Evolutionary conservation across 64 coral and sea anemone species (phyloP).

Genomic region (Pachyseris speciosa): DNA sequence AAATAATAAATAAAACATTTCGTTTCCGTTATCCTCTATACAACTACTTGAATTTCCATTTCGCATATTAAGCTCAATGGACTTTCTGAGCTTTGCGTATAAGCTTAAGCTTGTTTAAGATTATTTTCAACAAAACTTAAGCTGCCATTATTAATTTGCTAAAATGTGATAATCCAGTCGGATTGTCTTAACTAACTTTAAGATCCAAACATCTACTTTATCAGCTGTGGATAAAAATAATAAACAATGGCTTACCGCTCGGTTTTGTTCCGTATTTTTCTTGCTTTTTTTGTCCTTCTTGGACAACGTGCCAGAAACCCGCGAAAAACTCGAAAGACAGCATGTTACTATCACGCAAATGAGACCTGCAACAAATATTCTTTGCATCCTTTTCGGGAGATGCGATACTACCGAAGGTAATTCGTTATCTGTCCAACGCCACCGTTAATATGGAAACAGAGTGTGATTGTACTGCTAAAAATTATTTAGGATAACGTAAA

Average conservation of each 20-base stretch:
- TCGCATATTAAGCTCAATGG: no score
- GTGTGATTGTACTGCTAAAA: not conserved
- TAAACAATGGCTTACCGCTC: not conserved
- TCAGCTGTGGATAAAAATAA: not conserved
- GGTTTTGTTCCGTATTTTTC: not conserved
- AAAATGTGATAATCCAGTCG: no score
- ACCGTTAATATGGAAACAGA: not conserved
- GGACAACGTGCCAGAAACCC: slow-evolving; percentile 5
- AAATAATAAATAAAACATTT: slow-evolving; percentile 49
- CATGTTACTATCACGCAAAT: not conserved
- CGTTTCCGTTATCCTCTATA: not conserved
- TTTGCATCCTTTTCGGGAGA: not conserved
- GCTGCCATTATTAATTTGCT: no score
- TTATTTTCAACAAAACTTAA: no score
- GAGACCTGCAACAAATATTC: not conserved
- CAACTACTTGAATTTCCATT: not conserved
- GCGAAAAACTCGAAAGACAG: not conserved
- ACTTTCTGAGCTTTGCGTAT: no score
- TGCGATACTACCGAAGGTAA: not conserved
- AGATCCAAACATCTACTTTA: not conserved
- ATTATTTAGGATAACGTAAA: not conserved
- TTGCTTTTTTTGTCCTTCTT: slow-evolving; percentile 27
- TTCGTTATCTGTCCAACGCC: not conserved
- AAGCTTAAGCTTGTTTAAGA: no score
- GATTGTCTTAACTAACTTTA: no score